Percentiles rank a stretch among this genome's conserved stretches.
phyloP scores from a whole-genome alignment of 2,797 vertebrate genomes.

The Eleutherodactylus coqui region DNA sequence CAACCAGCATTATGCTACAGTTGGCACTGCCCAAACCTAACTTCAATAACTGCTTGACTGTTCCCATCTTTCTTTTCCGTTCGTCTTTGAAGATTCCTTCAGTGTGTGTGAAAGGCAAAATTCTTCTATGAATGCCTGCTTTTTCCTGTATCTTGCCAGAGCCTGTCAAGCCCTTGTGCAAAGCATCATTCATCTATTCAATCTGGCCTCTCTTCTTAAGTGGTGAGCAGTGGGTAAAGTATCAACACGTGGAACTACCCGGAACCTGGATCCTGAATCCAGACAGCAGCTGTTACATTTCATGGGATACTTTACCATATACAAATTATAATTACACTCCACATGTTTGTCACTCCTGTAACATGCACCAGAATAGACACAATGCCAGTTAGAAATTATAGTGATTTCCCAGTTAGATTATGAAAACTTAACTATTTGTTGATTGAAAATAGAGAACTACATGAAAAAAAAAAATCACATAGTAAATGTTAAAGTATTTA shows the following conservation, averaged over 20 bases:
- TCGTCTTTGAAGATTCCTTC: neutral
- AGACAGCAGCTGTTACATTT: conserved; percentile 35
- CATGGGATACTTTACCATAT: conserved; percentile 19
- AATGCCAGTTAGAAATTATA: neutral
- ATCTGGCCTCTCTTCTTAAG: conserved; percentile 74
- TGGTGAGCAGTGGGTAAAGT: conserved; percentile 74
- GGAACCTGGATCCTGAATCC: conserved; percentile 8
- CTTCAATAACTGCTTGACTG: neutral
- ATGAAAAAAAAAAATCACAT: neutral
- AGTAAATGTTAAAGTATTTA: neutral
- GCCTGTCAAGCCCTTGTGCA: conserved; percentile 78
- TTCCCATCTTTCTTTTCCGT: neutral
- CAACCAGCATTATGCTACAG: neutral
- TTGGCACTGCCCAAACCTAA: neutral
- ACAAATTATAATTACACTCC: conserved; percentile 8
- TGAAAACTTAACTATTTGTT: neutral
- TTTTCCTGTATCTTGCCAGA: conserved; percentile 72
- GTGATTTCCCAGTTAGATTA: neutral
- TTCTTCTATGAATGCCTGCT: conserved; percentile 71
- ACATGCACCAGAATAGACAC: neutral
- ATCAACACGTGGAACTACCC: conserved; percentile 61
- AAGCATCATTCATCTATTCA: conserved; percentile 75
- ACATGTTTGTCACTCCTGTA: neutral
- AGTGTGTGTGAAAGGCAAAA: neutral
- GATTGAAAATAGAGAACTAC: neutral